Percentiles rank a stretch among this genome's conserved stretches.
Conservation (phyloP, 2,888 invertebrate species). For the Cerceris rybyensis region DNA sequence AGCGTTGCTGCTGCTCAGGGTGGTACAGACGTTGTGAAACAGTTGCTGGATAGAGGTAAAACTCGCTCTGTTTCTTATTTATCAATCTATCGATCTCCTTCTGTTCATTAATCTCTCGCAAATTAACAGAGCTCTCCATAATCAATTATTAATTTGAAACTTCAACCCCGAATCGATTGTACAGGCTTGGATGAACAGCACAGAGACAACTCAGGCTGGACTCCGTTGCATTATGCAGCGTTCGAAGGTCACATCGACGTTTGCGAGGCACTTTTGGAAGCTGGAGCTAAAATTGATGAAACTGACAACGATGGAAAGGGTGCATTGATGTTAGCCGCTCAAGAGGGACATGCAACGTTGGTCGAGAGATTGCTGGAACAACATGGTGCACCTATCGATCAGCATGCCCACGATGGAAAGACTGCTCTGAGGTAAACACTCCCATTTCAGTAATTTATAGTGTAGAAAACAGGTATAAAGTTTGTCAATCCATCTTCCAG, state of each 20-base stretch:
- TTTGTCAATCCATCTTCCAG: no score
- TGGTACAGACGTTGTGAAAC: conserved; percentile 93
- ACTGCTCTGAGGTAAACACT: conserved; percentile 88
- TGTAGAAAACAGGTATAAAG: no score
- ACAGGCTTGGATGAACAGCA: conserved; percentile 91
- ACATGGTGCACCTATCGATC: conserved; percentile 91
- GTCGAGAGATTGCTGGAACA: conserved; percentile 88
- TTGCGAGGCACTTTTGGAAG: conserved; percentile 91
- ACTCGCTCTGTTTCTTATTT: background rate
- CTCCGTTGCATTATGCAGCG: conserved; percentile 97
- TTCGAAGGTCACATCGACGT: conserved; percentile 96
- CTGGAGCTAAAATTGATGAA: conserved; percentile 94
- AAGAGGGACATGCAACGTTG: conserved; percentile 90
- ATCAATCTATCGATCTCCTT: background rate
- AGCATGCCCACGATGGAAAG: conserved; percentile 94
- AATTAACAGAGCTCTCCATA: no score
- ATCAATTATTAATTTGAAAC: no score
- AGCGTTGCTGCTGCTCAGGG: conserved; percentile 94
- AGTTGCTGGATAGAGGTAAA: conserved; percentile 91
- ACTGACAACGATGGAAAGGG: conserved; percentile 96
- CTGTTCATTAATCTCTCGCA: no score
- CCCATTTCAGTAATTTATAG: no score
- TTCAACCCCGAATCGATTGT: background rate
- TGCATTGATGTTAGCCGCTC: conserved; percentile 93
- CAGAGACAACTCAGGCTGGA: conserved; percentile 98